Percentiles rank a stretch among this genome's conserved stretches.
These are phyloP conservation scores for Luperina testacea DNA, from an alignment of 2,888 invertebrate genomes.

Conservation along the genomic window DNA sequence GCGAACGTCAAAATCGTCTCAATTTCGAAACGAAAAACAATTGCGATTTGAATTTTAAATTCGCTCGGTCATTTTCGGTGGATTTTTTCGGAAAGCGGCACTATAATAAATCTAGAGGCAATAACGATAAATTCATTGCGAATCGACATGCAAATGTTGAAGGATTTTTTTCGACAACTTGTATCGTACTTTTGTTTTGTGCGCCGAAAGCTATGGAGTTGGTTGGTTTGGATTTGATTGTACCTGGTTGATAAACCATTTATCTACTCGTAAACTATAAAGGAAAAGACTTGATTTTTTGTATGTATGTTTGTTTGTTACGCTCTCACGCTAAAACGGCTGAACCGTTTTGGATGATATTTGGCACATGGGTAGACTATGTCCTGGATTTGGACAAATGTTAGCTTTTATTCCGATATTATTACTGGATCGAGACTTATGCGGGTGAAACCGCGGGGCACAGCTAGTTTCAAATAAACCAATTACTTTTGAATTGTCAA, in stretches of 20 bases:
- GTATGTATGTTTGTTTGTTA: too few relatives aligned
- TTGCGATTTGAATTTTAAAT: slow-evolving; percentile 89
- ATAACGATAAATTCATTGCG: slow-evolving; percentile 90
- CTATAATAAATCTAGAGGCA: slow-evolving; percentile 87
- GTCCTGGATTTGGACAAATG: too few relatives aligned
- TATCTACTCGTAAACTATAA: too few relatives aligned
- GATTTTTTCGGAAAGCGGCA: slow-evolving; percentile 86
- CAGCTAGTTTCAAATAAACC: background rate
- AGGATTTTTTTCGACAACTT: slow-evolving; percentile 86
- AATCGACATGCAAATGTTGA: slow-evolving; percentile 89
- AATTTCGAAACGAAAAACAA: slow-evolving; percentile 88
- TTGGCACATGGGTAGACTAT: too few relatives aligned
- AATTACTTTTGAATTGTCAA: background rate
- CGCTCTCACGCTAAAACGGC: too few relatives aligned
- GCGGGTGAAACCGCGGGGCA: too few relatives aligned
- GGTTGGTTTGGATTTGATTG: slow-evolving; percentile 35
- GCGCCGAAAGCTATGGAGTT: slow-evolving; percentile 71
- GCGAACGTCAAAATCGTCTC: slow-evolving; percentile 89
- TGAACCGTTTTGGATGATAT: too few relatives aligned
- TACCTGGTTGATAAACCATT: slow-evolving; percentile 10
- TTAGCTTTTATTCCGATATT: too few relatives aligned
- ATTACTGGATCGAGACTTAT: too few relatives aligned
- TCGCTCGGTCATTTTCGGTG: slow-evolving; percentile 85
- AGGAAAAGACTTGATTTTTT: too few relatives aligned
- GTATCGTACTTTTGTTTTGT: slow-evolving; percentile 81